phyloP scores from a whole-genome alignment of 2,797 vertebrate species.

The Macropodus opercularis region DNA sequence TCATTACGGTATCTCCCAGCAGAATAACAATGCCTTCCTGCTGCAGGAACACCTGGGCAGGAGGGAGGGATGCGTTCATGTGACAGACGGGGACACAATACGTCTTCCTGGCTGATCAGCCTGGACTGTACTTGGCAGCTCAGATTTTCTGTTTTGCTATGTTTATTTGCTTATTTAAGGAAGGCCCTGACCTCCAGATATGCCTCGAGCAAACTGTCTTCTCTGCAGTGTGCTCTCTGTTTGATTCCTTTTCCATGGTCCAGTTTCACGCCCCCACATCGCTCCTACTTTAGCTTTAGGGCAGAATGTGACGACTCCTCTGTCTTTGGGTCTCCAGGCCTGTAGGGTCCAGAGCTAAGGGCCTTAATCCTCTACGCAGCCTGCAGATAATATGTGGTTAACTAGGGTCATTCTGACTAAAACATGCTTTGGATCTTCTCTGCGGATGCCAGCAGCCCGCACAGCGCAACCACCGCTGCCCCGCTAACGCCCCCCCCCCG shows the following conservation, averaged over 20 bases:
- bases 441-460: constrained; percentile 71
- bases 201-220: constrained; percentile 40
- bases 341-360: constrained; percentile 64
- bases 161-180: constrained; percentile 64
- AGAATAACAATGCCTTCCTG: constrained; percentile 51
- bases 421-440: constrained; percentile 74
- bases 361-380: constrained; percentile 77
- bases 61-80: constrained; percentile 22
- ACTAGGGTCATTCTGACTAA: constrained; percentile 81
- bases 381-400: constrained; percentile 82
- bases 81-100: constrained; percentile 47
- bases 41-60: constrained; percentile 54
- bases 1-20: constrained; percentile 67
- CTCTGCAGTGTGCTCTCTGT: constrained; percentile 30
- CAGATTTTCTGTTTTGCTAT: constrained; percentile 36
- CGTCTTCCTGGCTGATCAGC: constrained; percentile 31
- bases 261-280: constrained; percentile 20
- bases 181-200: constrained; percentile 57
- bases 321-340: constrained; percentile 62
- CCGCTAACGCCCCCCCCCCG: constrained; percentile 27
- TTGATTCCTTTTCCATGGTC: constrained; percentile 42
- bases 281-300: constrained; percentile 45
- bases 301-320: constrained; percentile 57
- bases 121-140: constrained; percentile 1
- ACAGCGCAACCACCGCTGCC: constrained; percentile 56